A percentile compares a stretch with the other conserved stretches of the same genome.
phyloP scores from a whole-genome alignment of 2,888 invertebrate species.

The Scaptomyza cyrtandrae region DNA sequence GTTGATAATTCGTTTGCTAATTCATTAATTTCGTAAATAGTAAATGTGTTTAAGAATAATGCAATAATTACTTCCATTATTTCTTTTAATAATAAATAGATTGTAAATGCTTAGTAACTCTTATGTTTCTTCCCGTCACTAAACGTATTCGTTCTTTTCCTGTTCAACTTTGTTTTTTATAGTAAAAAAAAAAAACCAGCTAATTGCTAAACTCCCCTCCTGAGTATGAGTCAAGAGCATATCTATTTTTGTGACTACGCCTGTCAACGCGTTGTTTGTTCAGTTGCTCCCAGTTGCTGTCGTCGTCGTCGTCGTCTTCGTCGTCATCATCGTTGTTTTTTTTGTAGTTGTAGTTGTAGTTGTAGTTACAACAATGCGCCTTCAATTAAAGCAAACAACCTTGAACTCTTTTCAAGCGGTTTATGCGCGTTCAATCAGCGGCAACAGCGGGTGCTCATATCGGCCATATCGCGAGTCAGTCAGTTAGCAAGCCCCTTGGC shows the following conservation, averaged over 20 bases:
- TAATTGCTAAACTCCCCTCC: conserved; percentile 44
- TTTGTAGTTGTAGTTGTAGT: conserved; percentile 43
- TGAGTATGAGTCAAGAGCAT: conserved; percentile 19
- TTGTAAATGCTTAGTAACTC: too few species aligned
- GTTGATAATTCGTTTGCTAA: neutral
- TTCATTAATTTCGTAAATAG: conserved; percentile 7
- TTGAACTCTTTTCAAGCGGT: conserved; percentile 78
- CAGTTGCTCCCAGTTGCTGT: conserved; percentile 44
- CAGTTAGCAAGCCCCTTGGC: conserved; percentile 25
- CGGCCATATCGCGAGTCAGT: conserved; percentile 55
- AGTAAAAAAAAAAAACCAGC: conserved; percentile 19
- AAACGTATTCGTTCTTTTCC: neutral
- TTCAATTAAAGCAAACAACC: conserved; percentile 78
- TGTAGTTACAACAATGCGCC: conserved; percentile 73
- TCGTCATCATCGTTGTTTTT: conserved; percentile 27
- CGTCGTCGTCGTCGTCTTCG: conserved; percentile 21
- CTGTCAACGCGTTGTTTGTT: conserved; percentile 63
- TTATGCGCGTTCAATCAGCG: conserved; percentile 70
- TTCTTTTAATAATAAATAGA: too few species aligned
- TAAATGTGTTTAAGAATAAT: neutral
- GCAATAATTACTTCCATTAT: too few species aligned
- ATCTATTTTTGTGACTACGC: conserved; percentile 71
- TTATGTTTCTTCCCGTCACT: too few species aligned
- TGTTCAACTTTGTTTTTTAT: conserved; percentile 2
- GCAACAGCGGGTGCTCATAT: conserved; percentile 59